Evolutionary conservation across 2,797 vertebrate species (phyloP), one percentile per base, ranked within the genome.

Genomic region (Sphenodon punctatus): DNA sequence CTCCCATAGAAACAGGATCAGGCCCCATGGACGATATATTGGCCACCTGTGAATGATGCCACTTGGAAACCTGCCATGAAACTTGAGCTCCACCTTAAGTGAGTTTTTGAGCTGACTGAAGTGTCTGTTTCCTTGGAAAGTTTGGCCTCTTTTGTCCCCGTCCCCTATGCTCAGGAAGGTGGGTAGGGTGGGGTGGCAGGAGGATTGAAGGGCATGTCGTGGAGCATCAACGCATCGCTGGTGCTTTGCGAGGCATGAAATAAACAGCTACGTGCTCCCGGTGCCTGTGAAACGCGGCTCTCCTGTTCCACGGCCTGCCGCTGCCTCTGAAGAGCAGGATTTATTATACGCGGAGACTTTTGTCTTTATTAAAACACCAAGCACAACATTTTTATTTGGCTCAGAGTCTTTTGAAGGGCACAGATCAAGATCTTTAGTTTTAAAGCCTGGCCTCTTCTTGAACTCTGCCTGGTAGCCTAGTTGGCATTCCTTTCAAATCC

Each of bases 1-100:
- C n/a, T n/a, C n/a, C n/a, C n/a, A n/a, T n/a, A n/a, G n/a, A n/a
- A n/a, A n/a, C n/a, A n/a, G n/a, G n/a, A n/a, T n/a, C n/a, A n/a
- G n/a, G n/a, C n/a, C n/a, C n/a, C n/a, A n/a, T n/a, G n/a, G n/a
- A n/a, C n/a, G n/a, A n/a, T n/a, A 4, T 20, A 25, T 78, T 88
- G 87, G 55, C 68, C 80, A 74, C 74, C 88, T 80, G 0, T 80
- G 55, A 2, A 56, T 89, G 27, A 73, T 67, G 45, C 16, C 38
- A 36, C 55, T 55, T 34, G 55, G 23, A 53, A n/a, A 53, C 15
- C 51, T 53, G n/a, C 30, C n/a, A 3, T 10, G 15, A 53, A 8
- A 7, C 36, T 11, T 11, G 22, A 23, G 34, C 32, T 9, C 8
- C 16, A n/a, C 8, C 30, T 12, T 7, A 13, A 13, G 55, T 34